Evolutionary conservation across 1,140 invertebrate genomes (phyloP).

Genomic region (Microplitis mediator): DNA sequence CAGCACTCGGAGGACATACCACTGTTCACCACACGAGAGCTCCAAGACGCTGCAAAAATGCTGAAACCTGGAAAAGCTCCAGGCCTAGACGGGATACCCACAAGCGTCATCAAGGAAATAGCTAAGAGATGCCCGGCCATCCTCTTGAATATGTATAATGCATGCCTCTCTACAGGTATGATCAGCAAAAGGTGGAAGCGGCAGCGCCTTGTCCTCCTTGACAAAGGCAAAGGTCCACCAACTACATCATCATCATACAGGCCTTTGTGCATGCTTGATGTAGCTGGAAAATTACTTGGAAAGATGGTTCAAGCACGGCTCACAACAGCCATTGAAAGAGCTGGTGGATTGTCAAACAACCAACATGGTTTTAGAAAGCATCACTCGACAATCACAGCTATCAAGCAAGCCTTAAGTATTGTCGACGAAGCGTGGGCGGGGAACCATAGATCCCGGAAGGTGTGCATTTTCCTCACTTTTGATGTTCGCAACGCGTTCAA

Average conservation of each 20-base stretch:
- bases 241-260: conserved; percentile 1
- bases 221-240: conserved; percentile 18
- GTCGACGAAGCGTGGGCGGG: too few species aligned
- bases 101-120: conserved; percentile 32
- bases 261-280: conserved; percentile 38
- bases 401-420: too few species aligned
- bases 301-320: not conserved
- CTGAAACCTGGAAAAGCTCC: conserved; percentile 35
- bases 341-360: too few species aligned
- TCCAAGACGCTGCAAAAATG: conserved; percentile 5
- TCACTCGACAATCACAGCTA: too few species aligned
- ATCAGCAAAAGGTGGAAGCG: conserved; percentile 24
- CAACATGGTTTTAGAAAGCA: too few species aligned
- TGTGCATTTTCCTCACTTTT: too few species aligned
- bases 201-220: conserved; percentile 20
- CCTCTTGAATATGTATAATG: conserved; percentile 12
- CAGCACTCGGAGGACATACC: too few species aligned
- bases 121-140: not conserved
- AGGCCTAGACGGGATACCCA: conserved; percentile 35
- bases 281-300: conserved; percentile 34
- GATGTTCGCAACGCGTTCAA: too few species aligned
- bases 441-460: too few species aligned
- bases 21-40: conserved; percentile 30
- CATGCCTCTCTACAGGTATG: conserved; percentile 14
- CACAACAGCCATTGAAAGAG: too few species aligned